Evolutionary conservation across 2,113 vertebrate species (phyloP).

Genomic region (Phainopepla nitens): DNA sequence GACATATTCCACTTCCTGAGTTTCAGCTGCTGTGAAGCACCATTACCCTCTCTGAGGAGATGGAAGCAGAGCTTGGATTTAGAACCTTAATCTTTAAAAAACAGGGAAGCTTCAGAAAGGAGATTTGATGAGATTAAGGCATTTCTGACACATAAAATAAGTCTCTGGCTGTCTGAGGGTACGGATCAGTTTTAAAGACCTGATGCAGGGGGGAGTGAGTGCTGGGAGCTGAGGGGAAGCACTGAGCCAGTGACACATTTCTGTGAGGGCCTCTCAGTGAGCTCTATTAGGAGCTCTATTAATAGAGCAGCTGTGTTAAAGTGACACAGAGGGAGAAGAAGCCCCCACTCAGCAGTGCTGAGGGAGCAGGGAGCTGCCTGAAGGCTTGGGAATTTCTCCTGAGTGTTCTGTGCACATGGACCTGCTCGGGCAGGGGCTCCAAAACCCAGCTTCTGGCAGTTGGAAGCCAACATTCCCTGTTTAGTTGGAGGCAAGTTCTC

Average conservation of each 20-base stretch:
- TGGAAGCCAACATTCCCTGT: neutral
- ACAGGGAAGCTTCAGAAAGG: conserved; percentile 12
- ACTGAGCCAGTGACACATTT: neutral
- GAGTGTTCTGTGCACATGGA: neutral
- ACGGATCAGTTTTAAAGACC: neutral
- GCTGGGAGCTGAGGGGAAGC: neutral
- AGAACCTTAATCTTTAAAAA: conserved; percentile 43
- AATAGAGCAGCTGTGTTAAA: neutral
- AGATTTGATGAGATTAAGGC: conserved; percentile 50
- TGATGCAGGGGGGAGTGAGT: neutral
- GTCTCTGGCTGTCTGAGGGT: neutral
- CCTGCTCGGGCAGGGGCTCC: neutral
- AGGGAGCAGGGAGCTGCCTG: neutral
- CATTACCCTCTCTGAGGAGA: neutral
- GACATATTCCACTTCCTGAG: neutral
- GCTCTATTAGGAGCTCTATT: neutral
- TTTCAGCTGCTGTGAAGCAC: neutral
- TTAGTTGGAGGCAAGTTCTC: neutral
- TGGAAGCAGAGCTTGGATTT: conserved; percentile 25
- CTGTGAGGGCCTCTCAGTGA: neutral
- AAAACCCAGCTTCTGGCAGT: neutral
- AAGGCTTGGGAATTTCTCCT: neutral
- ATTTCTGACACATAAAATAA: conserved; percentile 20
- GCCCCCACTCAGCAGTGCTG: neutral
- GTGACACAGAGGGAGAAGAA: neutral